Evolutionary conservation across 2,888 invertebrate genomes (phyloP), one percentile per base, ranked within the genome.

Genomic region (Lepidocyrtinus sp.): DNA sequence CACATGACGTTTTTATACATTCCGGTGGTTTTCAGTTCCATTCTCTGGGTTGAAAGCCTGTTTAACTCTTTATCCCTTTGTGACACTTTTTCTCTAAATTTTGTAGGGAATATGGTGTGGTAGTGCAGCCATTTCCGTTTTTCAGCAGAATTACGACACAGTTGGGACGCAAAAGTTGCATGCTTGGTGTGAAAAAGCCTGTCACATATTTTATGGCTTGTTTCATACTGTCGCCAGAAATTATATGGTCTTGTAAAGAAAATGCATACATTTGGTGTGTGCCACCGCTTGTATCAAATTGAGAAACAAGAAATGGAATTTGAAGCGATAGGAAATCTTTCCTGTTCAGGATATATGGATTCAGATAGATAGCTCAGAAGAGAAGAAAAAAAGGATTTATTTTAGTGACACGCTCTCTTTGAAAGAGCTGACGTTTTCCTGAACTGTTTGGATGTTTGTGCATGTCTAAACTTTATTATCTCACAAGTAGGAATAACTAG

Each of bases 161-260:
- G 64, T 80, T 69, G 80, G 78, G 75, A 80, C 74, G 75, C 80
- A 55, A 55, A 80, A 80, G 64, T 80, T 80, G 80, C 80, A 80
- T 80, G 80, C 70, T 80, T 55, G 75, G 80, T 80, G 80, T 80
- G 80, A 80, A n/a, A 74, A 75, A 50, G 75, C 80, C n/a, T 80
- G 80, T 80, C 80, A 80, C 80, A 80, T 80, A 80, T 80, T 80
- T 80, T 80, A 80, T 80, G 80, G 80, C 80, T 80, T 80, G 80
- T 80, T 80, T 80, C 80, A 3, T 26, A 71, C 80, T 80, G 80
- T 80, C 75, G 80, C 80, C 80, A 75, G 80, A 80, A 55, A 79
- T 79, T 71, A 79, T 79, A 68, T 74, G 69, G 64, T 55, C 55
- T 55, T 36, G 72, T 50, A 72, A 59, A n/a, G 22, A 9, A 55